phyloP scores from a whole-genome alignment of 2,888 invertebrate species.

The Zele albiditarsus region DNA sequence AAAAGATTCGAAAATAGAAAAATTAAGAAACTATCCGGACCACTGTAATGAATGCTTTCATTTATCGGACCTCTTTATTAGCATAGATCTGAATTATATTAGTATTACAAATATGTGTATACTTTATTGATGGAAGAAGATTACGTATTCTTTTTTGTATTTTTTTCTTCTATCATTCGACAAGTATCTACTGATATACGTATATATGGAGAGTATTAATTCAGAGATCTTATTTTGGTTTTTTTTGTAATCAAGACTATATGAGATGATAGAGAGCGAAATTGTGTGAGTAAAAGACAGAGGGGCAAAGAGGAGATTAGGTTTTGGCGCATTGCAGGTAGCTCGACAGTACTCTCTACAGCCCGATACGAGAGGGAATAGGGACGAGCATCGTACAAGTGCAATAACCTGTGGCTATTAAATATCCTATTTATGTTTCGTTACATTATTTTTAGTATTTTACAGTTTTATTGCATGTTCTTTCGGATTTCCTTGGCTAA shows the following conservation, averaged over 20 bases:
- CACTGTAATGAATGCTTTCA: no score
- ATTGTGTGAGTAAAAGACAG: slow-evolving; percentile 21
- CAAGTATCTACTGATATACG: neutral
- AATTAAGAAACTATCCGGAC: no score
- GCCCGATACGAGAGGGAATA: neutral
- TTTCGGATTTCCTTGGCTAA: neutral
- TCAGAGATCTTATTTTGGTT: neutral
- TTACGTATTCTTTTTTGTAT: slow-evolving; percentile 43
- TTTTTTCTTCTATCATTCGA: neutral
- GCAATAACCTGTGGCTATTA: slow-evolving; percentile 29
- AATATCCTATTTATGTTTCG: slow-evolving; percentile 33
- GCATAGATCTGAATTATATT: neutral
- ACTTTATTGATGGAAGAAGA: neutral
- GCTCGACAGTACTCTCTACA: slow-evolving; percentile 37
- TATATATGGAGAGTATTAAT: neutral
- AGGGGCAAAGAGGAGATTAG: slow-evolving; percentile 45
- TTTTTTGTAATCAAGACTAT: neutral
- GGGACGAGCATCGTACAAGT: neutral
- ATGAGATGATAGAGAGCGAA: slow-evolving; percentile 36
- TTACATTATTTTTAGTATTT: slow-evolving; percentile 43
- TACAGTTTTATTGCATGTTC: neutral
- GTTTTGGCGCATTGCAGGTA: slow-evolving; percentile 51
- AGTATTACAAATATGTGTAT: neutral
- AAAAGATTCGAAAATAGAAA: no score
- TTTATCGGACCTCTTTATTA: no score